These are phyloP conservation scores for Aleadryas rufinucha DNA, from an alignment of 2,113 vertebrate species.

Conservation along the genomic window DNA sequence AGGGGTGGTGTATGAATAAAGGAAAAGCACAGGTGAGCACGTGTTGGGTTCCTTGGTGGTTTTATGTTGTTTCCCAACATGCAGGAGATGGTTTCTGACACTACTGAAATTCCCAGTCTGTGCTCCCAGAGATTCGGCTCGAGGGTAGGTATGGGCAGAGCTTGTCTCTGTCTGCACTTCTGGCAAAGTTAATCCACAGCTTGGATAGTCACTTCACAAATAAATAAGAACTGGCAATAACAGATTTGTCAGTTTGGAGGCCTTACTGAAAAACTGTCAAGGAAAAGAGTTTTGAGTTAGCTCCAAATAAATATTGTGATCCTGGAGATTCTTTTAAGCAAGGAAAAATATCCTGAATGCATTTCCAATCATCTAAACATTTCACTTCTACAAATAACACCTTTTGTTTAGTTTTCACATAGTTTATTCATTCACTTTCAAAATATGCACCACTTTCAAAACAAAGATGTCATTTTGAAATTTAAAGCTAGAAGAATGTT, in stretches of 20 bases:
- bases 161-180: background rate
- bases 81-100: background rate
- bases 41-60: background rate
- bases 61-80: background rate
- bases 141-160: background rate
- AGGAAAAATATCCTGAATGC: background rate
- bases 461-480: background rate
- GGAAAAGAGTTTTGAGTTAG: background rate
- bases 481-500: background rate
- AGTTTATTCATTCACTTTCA: background rate
- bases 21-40: background rate
- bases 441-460: background rate
- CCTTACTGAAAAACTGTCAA: background rate
- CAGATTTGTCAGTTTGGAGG: background rate
- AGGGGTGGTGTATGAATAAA: background rate
- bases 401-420: slow-evolving; percentile 4
- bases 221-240: background rate
- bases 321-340: background rate
- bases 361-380: background rate
- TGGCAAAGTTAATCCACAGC: background rate
- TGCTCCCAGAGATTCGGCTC: background rate
- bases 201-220: background rate
- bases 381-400: background rate
- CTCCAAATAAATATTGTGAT: background rate
- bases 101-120: background rate